Percentiles rank a stretch among this genome's conserved stretches.
Evolutionary conservation across 2,888 invertebrate genomes (phyloP).

Genomic region (Cerceris rybyensis): DNA sequence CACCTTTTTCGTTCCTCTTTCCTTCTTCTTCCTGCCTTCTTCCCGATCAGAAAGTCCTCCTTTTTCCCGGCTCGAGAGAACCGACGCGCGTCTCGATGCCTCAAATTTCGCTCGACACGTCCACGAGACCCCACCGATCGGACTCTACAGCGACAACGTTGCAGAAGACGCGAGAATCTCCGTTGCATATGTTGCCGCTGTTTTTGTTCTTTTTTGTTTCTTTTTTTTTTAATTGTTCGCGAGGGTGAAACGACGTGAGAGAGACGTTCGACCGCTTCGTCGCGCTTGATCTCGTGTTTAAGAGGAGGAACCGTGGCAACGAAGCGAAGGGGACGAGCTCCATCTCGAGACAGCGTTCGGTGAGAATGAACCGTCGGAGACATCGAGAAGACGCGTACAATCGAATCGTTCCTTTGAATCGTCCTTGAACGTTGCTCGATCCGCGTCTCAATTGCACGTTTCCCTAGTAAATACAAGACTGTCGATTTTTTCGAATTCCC

Average conservation of each 20-base stretch:
- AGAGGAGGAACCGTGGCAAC: constrained; percentile 36
- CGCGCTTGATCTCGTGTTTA: constrained; percentile 65
- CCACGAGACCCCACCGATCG: too few relatives aligned
- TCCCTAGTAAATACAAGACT: constrained; percentile 8
- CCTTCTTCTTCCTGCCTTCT: too few relatives aligned
- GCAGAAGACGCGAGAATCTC: too few relatives aligned
- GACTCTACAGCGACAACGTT: too few relatives aligned
- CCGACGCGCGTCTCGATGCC: too few relatives aligned
- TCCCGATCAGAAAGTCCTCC: not conserved
- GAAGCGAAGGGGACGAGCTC: constrained; percentile 4
- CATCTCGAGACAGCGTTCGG: not conserved
- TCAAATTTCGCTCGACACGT: too few relatives aligned
- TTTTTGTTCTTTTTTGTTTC: too few relatives aligned
- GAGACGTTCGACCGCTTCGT: constrained; percentile 33
- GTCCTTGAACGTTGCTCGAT: not conserved
- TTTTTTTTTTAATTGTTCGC: not conserved
- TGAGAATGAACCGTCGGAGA: not conserved
- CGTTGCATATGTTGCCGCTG: too few relatives aligned
- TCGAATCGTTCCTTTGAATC: constrained; percentile 2
- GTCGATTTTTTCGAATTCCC: constrained; percentile 4
- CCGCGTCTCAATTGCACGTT: not conserved
- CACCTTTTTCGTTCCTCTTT: too few relatives aligned
- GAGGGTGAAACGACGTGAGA: constrained; percentile 35
- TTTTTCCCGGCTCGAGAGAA: not conserved
- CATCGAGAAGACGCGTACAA: not conserved